Percentiles rank a stretch among this genome's conserved stretches.
Conservation (phyloP, 2,888 invertebrate species). For the Calliscelio sp. region DNA sequence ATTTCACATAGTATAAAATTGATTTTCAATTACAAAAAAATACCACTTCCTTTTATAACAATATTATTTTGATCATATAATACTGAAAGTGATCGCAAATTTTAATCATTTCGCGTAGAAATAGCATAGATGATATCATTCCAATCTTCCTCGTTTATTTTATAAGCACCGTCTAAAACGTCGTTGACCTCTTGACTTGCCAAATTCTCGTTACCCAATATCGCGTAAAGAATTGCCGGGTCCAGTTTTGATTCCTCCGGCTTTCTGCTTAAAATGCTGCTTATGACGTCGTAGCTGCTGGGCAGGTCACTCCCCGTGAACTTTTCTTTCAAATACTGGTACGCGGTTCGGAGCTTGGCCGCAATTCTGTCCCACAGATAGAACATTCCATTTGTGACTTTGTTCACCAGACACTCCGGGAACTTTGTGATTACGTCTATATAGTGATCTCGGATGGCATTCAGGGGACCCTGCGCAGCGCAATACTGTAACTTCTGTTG, state of each 20-base stretch:
- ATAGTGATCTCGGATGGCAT: slow-evolving; percentile 38
- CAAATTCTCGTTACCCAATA: no score
- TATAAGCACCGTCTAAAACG: no score
- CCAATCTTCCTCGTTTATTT: no score
- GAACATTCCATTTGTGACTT: slow-evolving; percentile 12
- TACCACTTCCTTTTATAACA: no score
- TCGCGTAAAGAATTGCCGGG: not conserved
- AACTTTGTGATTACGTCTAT: slow-evolving; percentile 30
- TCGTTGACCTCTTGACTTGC: no score
- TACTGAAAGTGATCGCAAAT: no score
- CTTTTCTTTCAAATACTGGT: not conserved
- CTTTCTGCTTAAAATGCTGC: not conserved
- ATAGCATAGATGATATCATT: no score
- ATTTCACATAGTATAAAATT: no score
- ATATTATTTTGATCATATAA: no score
- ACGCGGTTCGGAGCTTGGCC: not conserved
- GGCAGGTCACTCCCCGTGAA: slow-evolving; percentile 4
- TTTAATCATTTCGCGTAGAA: no score
- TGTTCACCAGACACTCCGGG: slow-evolving; percentile 38
- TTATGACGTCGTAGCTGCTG: slow-evolving; percentile 5
- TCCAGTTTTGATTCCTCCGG: not conserved
- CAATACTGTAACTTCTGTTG: slow-evolving; percentile 42
- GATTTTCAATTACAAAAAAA: no score
- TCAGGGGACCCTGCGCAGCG: slow-evolving; percentile 1
- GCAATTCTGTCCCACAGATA: slow-evolving; percentile 23